Percentiles rank a stretch among this genome's conserved stretches.
phyloP scores from a whole-genome alignment of 2,113 vertebrate species.

The Propithecus coquereli region DNA sequence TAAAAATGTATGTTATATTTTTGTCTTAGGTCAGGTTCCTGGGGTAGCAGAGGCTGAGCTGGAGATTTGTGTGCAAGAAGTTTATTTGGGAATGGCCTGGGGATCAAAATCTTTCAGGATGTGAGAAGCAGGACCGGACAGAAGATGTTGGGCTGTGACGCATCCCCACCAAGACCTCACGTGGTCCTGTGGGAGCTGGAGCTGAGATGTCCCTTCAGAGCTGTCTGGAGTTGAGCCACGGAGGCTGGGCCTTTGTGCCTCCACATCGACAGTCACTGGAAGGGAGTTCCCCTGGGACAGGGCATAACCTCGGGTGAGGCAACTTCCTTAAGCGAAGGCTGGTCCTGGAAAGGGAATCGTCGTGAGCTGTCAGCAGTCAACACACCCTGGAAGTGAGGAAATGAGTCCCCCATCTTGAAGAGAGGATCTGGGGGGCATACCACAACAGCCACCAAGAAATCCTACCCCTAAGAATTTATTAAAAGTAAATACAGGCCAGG shows the following conservation, averaged over 20 bases:
- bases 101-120: too few relatives aligned
- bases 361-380: not conserved
- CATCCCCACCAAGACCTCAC: not conserved
- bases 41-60: not conserved
- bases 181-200: not conserved
- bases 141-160: not conserved
- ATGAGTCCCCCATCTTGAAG: not conserved
- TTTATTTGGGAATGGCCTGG: not conserved
- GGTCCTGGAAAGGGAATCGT: not conserved
- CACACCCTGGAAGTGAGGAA: not conserved
- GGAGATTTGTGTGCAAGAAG: not conserved
- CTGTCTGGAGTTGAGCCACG: not conserved
- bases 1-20: not conserved
- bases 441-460: not conserved
- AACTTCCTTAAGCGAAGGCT: not conserved
- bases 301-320: not conserved
- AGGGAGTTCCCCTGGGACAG: not conserved
- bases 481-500: too few relatives aligned
- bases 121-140: not conserved
- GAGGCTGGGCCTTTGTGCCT: not conserved
- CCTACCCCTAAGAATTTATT: not conserved
- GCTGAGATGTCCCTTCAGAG: not conserved
- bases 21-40: not conserved
- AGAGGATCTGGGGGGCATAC: not conserved
- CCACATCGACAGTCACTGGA: not conserved